A percentile compares a stretch with the other conserved stretches of the same genome.
phyloP scores from a whole-genome alignment of 2,113 vertebrate species.

The Muntiacus muntjak region DNA sequence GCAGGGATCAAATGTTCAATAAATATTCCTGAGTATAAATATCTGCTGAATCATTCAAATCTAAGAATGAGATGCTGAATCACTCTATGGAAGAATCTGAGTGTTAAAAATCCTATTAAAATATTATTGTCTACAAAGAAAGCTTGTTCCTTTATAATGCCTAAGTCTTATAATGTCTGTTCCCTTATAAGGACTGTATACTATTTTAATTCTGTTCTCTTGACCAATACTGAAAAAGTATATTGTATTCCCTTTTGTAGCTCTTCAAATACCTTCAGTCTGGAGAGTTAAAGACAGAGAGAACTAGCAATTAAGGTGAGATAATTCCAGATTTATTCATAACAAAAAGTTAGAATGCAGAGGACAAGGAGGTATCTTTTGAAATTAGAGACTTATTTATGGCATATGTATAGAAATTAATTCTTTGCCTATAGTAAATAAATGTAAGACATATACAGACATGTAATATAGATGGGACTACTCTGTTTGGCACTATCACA shows the following conservation, averaged over 20 bases:
- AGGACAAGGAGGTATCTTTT: not conserved
- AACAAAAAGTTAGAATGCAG: not conserved
- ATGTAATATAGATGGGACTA: not conserved
- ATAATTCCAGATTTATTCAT: not conserved
- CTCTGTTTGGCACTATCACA: not conserved
- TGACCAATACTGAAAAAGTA: not conserved
- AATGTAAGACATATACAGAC: not conserved
- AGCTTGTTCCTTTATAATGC: not conserved
- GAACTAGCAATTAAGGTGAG: not conserved
- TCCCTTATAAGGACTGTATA: not conserved
- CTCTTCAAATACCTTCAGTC: not conserved
- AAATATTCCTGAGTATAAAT: not conserved
- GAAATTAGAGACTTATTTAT: not conserved
- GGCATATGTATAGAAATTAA: not conserved
- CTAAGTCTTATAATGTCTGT: not conserved
- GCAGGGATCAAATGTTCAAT: not conserved
- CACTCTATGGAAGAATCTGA: not conserved
- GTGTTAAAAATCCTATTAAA: constrained; percentile 1
- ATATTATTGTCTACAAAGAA: not conserved
- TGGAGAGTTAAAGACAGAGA: not conserved
- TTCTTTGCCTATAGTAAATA: not conserved
- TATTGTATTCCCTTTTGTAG: not conserved
- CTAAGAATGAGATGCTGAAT: not conserved
- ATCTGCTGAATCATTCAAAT: not conserved
- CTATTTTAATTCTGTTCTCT: not conserved